Evolutionary conservation across 2,113 vertebrate species (phyloP).

Genomic region (Istiophorus platypterus): DNA sequence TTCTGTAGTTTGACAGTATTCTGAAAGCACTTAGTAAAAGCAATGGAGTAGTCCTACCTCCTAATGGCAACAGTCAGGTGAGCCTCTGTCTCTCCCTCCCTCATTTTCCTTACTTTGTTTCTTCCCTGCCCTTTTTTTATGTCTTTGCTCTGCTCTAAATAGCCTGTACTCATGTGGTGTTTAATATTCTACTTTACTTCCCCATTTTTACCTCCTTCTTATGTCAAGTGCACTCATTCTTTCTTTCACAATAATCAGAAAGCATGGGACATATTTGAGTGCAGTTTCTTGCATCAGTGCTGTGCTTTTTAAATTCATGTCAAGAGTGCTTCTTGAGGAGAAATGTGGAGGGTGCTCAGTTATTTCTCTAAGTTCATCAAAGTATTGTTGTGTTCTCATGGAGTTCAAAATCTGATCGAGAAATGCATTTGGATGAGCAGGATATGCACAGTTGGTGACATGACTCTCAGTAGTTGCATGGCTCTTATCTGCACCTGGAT

Average conservation of each 20-base stretch:
- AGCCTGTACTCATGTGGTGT: conserved; percentile 24
- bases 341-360: not conserved
- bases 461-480: conserved; percentile 25
- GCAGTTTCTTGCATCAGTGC: not conserved
- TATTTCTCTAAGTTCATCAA: not conserved
- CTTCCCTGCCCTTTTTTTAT: conserved; percentile 4
- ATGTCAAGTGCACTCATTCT: not conserved
- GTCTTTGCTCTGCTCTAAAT: conserved; percentile 28
- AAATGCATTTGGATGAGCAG: not conserved
- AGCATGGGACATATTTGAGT: conserved; percentile 10
- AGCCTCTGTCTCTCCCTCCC: conserved; percentile 57
- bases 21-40: conserved; percentile 81
- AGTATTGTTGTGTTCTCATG: not conserved
- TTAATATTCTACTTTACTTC: conserved; percentile 12
- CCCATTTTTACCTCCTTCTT: conserved; percentile 1
- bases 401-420: not conserved
- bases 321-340: conserved; percentile 9
- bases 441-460: not conserved
- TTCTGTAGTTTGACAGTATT: conserved; percentile 80
- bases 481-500: conserved; percentile 1
- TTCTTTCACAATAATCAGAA: not conserved
- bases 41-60: conserved; percentile 80
- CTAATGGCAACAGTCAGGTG: conserved; percentile 79
- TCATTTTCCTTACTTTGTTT: conserved; percentile 3
- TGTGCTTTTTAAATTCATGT: conserved; percentile 19